Conservation (phyloP, 2,113 vertebrate species). For the Parotia lawesii region DNA sequence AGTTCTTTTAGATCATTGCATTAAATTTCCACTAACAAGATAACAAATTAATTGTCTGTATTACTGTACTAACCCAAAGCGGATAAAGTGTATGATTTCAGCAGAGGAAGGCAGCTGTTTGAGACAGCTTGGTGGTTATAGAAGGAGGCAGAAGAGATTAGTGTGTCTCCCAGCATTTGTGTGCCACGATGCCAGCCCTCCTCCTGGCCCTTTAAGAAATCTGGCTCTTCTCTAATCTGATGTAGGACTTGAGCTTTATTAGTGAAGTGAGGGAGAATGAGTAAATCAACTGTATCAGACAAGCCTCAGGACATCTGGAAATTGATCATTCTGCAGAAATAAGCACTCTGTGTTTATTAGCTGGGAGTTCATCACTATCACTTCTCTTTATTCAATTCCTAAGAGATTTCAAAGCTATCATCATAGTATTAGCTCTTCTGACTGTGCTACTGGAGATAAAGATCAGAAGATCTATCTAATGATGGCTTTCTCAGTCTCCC, state of each 20-base stretch:
- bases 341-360: constrained; percentile 82
- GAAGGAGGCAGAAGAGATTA: constrained; percentile 2
- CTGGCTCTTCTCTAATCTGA: constrained; percentile 69
- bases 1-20: constrained; percentile 73
- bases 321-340: constrained; percentile 83
- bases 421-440: constrained; percentile 76
- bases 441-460: constrained; percentile 73
- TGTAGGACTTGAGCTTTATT: constrained; percentile 78
- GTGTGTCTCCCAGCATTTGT: neutral
- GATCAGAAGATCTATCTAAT: constrained; percentile 77
- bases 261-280: constrained; percentile 74
- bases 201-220: constrained; percentile 70
- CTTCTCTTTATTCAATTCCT: constrained; percentile 77
- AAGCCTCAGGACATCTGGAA: constrained; percentile 81
- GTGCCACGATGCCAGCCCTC: neutral
- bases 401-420: constrained; percentile 81
- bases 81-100: constrained; percentile 35
- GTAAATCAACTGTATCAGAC: constrained; percentile 79
- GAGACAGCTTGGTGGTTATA: constrained; percentile 10
- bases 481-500: constrained; percentile 43
- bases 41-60: constrained; percentile 76
- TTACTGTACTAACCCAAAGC: constrained; percentile 66
- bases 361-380: constrained; percentile 81
- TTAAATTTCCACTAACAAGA: constrained; percentile 79
- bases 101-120: constrained; percentile 42